These are phyloP conservation scores for Lacerta bilineata DNA, from an alignment of 2,797 vertebrate genomes.

Conservation along the genomic window DNA sequence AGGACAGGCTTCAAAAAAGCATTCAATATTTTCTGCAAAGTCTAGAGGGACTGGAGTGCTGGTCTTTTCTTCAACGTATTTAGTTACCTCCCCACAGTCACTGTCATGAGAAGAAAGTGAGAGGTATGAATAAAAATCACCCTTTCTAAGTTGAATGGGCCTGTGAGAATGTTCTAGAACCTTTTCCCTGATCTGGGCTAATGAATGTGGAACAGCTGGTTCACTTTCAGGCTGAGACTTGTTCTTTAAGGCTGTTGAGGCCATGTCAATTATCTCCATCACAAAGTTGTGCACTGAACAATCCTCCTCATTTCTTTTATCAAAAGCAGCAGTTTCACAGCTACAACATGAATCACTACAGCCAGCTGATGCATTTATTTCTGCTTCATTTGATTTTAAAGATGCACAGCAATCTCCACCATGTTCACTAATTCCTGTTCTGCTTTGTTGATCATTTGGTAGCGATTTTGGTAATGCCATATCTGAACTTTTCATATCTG, in stretches of 20 bases:
- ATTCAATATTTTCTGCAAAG: conserved; percentile 86
- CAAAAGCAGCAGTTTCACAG: conserved; percentile 72
- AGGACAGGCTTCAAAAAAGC: conserved; percentile 90
- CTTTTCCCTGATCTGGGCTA: conserved; percentile 93
- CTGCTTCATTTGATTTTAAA: conserved; percentile 73
- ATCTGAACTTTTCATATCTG: conserved; percentile 60
- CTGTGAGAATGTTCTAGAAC: conserved; percentile 94
- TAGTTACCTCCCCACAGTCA: conserved; percentile 95
- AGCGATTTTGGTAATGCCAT: conserved; percentile 53
- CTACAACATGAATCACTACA: conserved; percentile 72
- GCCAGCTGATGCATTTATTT: conserved; percentile 68
- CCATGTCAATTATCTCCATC: conserved; percentile 95
- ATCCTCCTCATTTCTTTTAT: conserved; percentile 80
- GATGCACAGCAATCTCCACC: conserved; percentile 57
- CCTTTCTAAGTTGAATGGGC: conserved; percentile 91
- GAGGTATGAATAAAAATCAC: conserved; percentile 98
- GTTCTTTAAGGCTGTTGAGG: conserved; percentile 90
- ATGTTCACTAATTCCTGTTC: conserved; percentile 50
- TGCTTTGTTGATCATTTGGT: conserved; percentile 43
- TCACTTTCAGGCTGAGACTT: conserved; percentile 85
- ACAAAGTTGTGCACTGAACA: conserved; percentile 92
- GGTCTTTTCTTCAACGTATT: conserved; percentile 87
- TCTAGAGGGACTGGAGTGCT: conserved; percentile 81
- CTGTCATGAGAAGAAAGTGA: conserved; percentile 98
- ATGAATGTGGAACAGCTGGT: conserved; percentile 77